phyloP scores from a whole-genome alignment of 2,888 invertebrate genomes.

The Dorcus hopei region DNA sequence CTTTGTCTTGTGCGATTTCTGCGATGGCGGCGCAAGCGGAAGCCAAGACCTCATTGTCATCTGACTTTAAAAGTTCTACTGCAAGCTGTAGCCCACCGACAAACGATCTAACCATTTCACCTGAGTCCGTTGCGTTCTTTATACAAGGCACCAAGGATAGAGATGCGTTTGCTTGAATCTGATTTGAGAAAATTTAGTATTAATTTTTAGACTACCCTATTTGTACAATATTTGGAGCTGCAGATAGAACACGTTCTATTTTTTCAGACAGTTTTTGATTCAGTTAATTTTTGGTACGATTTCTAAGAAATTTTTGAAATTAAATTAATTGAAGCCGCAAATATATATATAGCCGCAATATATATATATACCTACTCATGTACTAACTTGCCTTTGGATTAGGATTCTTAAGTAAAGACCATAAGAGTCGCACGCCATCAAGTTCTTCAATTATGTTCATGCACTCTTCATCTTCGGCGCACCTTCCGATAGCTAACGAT shows the following conservation, averaged over 20 bases:
- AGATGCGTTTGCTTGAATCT: constrained; percentile 88
- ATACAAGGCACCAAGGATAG: constrained; percentile 91
- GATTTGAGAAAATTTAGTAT: background rate
- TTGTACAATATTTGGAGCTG: too few species aligned
- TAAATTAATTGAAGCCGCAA: too few species aligned
- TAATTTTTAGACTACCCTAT: too few species aligned
- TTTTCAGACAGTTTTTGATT: too few species aligned
- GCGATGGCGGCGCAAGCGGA: constrained; percentile 90
- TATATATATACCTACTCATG: too few species aligned
- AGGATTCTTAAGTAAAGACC: constrained; percentile 90
- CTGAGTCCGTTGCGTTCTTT: constrained; percentile 82
- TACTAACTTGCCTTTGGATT: constrained; percentile 53
- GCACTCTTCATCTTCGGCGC: constrained; percentile 74
- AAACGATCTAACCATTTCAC: constrained; percentile 90
- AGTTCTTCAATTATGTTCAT: constrained; percentile 80
- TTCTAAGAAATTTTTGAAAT: too few species aligned
- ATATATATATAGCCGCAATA: too few species aligned
- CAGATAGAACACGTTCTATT: too few species aligned
- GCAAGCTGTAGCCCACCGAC: constrained; percentile 91
- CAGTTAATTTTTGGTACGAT: too few species aligned
- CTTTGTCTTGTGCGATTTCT: constrained; percentile 84
- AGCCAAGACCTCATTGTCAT: constrained; percentile 76
- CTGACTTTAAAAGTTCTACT: constrained; percentile 81
- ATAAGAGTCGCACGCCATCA: constrained; percentile 87
- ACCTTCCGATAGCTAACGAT: constrained; percentile 76